Base-by-base conservation (phyloP, 2,888 invertebrate species). In the Psococerastis gibbosa region DNA sequence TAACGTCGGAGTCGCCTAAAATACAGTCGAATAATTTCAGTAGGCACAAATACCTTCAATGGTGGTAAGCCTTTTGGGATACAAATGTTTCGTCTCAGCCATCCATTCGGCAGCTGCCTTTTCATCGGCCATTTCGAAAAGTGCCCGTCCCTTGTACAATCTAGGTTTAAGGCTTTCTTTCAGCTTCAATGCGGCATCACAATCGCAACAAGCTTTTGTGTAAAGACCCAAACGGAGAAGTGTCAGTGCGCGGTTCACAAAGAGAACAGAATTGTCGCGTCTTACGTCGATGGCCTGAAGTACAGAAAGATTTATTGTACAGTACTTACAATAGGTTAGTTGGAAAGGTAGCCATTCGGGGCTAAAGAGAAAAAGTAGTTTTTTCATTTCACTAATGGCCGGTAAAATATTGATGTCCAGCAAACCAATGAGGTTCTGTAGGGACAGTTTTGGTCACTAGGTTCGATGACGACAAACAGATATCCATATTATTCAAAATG, bases 101-200 rank as follows among this genome's bases (percentile, higher is more conserved):
- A 38, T 38, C 38, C 16, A 38, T 18, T 38, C 16, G 9, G 17
- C 22, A 17, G 16, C 15, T 18, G 17, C 22, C 6, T 18, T 20
- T n/a, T 20, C 20, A 18, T 38, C 38, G 3, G 17, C 18, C 38
- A 38, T 38, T 38, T 38, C 38, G 22, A 38, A 38, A 15, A 20
- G 20, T 6, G 38, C 38, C 22, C 18, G 15, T 13, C 38, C 20
- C 20, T 38, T 38, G n/a, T 18, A 20, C 38, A 38, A 11, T 38
- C 38, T 38, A 13, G 38, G 17, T 38, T 20, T 38, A 17, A 38
- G 20, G 22, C 18, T 18, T 6, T 38, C 22, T 38, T 38, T 20
- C 5, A 38, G 20, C 20, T 38, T 38, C 6, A 38, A 20, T 6
- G 38, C 38, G 13, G 20, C 17, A 11, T 38, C 38, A 20, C 38